These are phyloP conservation scores for Catotricha subobsoleta DNA, from an alignment of 2,888 invertebrate genomes.

Conservation along the genomic window DNA sequence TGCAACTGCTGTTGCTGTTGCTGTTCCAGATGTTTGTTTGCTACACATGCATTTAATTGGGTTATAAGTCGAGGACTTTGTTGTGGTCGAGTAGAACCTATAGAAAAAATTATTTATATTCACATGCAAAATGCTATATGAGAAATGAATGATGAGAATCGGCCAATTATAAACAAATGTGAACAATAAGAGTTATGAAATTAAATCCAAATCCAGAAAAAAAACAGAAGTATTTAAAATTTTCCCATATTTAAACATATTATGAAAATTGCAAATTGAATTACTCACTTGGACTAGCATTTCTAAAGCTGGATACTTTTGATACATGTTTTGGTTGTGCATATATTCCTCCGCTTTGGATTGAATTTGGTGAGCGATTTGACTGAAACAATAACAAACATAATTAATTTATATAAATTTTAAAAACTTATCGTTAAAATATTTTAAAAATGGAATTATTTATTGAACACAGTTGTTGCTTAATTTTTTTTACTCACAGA, in stretches of 20 bases:
- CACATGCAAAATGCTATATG: too few species aligned
- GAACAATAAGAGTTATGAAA: neutral
- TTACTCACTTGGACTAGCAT: conserved; percentile 19
- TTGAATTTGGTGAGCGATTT: neutral
- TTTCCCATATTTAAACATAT: too few species aligned
- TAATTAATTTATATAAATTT: neutral
- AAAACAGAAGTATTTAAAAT: neutral
- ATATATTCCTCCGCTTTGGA: conserved; percentile 27
- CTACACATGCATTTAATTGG: neutral
- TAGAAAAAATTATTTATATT: too few species aligned
- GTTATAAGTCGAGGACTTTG: conserved; percentile 1
- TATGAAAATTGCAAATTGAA: too few species aligned
- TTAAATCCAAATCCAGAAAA: neutral
- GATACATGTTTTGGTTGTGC: conserved; percentile 29
- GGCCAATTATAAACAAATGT: neutral
- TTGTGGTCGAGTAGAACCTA: conserved; percentile 1
- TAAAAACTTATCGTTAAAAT: neutral
- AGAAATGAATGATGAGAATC: neutral
- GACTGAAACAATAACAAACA: neutral
- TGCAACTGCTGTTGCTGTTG: neutral
- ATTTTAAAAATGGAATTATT: too few species aligned
- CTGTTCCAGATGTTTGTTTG: conserved; percentile 6
- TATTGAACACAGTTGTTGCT: too few species aligned
- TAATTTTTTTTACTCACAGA: neutral
- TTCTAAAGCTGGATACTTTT: conserved; percentile 30